Conservation (phyloP, 2,888 invertebrate genomes). For the Troides helena region DNA sequence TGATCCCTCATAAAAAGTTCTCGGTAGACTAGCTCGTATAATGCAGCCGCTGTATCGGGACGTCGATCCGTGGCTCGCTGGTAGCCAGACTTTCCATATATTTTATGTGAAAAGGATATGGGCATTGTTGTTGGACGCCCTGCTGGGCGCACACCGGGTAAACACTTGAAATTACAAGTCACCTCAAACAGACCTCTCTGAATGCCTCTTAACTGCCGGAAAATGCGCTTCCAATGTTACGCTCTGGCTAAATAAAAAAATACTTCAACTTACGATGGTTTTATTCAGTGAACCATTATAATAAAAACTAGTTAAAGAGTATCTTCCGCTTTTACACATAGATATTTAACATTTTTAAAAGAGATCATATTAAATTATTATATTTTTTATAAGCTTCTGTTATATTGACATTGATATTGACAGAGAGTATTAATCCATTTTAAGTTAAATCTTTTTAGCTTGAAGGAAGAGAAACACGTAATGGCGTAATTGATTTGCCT, state of each 20-base stretch:
- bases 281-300: conserved; percentile 11
- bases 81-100: conserved; percentile 77
- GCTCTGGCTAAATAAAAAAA: conserved; percentile 61
- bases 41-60: conserved; percentile 65
- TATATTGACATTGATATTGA: too few relatives aligned
- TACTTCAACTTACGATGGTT: conserved; percentile 14
- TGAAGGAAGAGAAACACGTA: too few relatives aligned
- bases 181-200: conserved; percentile 51
- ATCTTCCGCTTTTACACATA: neutral
- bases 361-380: too few relatives aligned
- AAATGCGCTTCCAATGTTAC: conserved; percentile 79
- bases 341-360: too few relatives aligned
- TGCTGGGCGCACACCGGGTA: conserved; percentile 69
- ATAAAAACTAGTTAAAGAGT: conserved; percentile 30
- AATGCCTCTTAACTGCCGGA: conserved; percentile 42
- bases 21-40: conserved; percentile 70
- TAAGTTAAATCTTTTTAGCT: too few relatives aligned
- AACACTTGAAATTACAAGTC: conserved; percentile 79
- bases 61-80: conserved; percentile 67
- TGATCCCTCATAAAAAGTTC: conserved; percentile 79
- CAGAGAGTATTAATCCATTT: too few relatives aligned
- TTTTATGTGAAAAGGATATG: conserved; percentile 80
- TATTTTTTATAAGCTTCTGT: too few relatives aligned
- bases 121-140: conserved; percentile 75
- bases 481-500: too few relatives aligned